phyloP scores from a whole-genome alignment of 2,113 vertebrate genomes.

The Perca schrenkii region DNA sequence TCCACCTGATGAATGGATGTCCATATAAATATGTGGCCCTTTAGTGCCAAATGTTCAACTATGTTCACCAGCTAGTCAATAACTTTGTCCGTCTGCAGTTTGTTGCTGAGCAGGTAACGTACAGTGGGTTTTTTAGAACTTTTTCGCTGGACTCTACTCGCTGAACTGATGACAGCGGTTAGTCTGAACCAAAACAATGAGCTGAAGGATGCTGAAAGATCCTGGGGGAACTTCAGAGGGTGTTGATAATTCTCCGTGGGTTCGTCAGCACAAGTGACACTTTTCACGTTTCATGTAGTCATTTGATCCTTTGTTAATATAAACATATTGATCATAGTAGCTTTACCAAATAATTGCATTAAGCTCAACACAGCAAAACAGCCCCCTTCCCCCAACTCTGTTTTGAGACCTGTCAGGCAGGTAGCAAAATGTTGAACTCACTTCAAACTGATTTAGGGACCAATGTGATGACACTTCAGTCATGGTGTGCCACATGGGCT shows the following conservation, averaged over 20 bases:
- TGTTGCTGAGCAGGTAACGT: background rate
- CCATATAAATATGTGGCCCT: background rate
- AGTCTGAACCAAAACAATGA: background rate
- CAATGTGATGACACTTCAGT: background rate
- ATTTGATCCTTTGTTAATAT: background rate
- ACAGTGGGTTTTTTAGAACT: accelerated
- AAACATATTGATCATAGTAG: background rate
- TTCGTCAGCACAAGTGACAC: too few species aligned
- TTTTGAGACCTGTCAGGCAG: background rate
- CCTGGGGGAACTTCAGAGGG: too few species aligned
- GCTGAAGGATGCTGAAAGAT: background rate
- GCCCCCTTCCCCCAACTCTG: background rate
- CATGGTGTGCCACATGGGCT: conserved; percentile 14
- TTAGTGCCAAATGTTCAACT: background rate
- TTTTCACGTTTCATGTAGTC: background rate
- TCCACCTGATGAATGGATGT: background rate
- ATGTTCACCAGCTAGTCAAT: background rate
- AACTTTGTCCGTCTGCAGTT: background rate
- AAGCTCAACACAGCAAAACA: background rate
- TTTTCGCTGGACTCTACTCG: background rate
- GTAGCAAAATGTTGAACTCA: background rate
- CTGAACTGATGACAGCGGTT: background rate
- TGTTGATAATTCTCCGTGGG: too few species aligned
- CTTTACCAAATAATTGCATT: background rate
- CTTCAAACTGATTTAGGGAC: background rate